A percentile compares a stretch with the other conserved stretches of the same genome.
Evolutionary conservation across 2,797 vertebrate genomes (phyloP).

Genomic region (Rhinoraja longicauda): DNA sequence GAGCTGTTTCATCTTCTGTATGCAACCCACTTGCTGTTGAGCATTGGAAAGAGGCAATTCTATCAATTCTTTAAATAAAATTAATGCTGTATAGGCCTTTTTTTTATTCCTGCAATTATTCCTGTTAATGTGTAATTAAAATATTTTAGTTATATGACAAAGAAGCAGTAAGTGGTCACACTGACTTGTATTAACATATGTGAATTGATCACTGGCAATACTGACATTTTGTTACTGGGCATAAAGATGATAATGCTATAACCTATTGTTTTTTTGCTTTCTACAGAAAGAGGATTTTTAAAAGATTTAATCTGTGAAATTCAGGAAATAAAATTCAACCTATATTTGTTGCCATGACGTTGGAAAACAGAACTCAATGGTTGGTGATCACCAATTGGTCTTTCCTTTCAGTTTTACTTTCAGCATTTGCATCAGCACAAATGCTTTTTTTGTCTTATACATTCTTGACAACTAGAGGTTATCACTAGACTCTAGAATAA

Average conservation of each 20-base stretch:
- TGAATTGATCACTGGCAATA: neutral
- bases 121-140: slow-evolving; percentile 14
- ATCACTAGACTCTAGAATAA: neutral
- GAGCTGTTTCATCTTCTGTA: slow-evolving; percentile 21
- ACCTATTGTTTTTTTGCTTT: too few relatives aligned
- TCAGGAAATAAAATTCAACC: neutral
- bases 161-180: neutral
- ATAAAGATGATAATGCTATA: neutral
- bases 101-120: neutral
- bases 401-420: neutral
- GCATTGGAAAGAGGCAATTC: slow-evolving; percentile 16
- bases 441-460: neutral
- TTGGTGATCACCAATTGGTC: neutral
- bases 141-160: neutral
- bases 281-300: neutral
- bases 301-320: neutral
- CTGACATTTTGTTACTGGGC: neutral
- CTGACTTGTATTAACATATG: neutral
- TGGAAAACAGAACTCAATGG: neutral
- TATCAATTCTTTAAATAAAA: slow-evolving; percentile 1
- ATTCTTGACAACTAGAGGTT: neutral
- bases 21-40: slow-evolving; percentile 26
- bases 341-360: neutral
- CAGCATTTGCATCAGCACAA: neutral
- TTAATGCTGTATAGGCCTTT: slow-evolving; percentile 26